These are phyloP conservation scores for Eudyptes chrysolophus DNA, from an alignment of 2,113 vertebrate genomes.

Conservation along the genomic window DNA sequence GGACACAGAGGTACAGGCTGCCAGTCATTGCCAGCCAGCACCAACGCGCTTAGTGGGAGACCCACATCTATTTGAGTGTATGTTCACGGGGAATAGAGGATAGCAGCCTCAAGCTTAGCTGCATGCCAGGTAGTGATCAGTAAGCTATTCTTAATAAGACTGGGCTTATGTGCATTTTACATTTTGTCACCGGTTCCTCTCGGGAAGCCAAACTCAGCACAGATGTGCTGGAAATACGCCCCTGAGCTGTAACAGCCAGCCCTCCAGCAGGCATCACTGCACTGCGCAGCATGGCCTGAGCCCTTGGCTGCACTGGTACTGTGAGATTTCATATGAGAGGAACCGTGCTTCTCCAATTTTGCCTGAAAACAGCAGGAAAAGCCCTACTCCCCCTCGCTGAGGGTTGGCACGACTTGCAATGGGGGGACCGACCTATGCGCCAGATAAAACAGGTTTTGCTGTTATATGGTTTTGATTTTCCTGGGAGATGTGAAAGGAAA, in stretches of 20 bases:
- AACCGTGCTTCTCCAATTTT: not conserved
- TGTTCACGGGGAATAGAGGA: rapidly evolving
- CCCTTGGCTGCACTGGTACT: not conserved
- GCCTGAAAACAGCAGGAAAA: not conserved
- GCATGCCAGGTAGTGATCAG: not conserved
- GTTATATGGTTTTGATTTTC: not conserved
- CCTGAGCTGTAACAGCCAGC: too few relatives aligned
- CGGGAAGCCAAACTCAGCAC: not conserved
- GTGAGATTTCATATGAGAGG: not conserved
- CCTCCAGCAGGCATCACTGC: not conserved
- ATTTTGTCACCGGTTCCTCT: not conserved
- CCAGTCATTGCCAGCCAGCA: not conserved
- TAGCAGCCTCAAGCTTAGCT: not conserved
- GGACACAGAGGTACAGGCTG: not conserved
- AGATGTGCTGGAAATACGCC: rapidly evolving
- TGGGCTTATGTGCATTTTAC: not conserved
- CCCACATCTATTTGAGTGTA: rapidly evolving
- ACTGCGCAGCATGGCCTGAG: rapidly evolving
- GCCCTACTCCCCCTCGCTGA: rapidly evolving
- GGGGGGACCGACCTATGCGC: not conserved
- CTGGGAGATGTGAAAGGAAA: not conserved
- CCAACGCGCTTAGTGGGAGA: not conserved
- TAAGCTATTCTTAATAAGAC: not conserved
- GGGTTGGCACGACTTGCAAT: rapidly evolving
- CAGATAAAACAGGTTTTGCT: not conserved